phyloP scores from a whole-genome alignment of 2,888 invertebrate species.

The Yponomeuta cagnagella region DNA sequence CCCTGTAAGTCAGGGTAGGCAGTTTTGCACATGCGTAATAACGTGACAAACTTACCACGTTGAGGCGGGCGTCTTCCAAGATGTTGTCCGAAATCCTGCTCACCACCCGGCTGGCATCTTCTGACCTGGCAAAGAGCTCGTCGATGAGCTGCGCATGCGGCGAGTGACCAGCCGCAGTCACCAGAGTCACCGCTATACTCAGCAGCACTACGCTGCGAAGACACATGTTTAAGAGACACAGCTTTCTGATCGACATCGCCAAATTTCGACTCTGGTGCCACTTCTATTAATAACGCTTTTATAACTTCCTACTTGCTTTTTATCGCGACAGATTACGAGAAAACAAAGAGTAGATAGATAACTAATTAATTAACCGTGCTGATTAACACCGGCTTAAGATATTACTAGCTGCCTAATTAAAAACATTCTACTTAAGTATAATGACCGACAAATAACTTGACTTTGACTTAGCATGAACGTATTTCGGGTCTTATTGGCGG shows the following conservation, averaged over 20 bases:
- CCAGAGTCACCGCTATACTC: constrained; percentile 26
- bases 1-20: too few relatives aligned
- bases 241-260: neutral
- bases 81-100: constrained; percentile 43
- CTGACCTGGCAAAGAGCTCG: constrained; percentile 28
- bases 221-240: neutral
- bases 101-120: constrained; percentile 19
- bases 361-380: neutral
- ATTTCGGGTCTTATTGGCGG: too few relatives aligned
- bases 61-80: constrained; percentile 50
- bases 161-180: constrained; percentile 26
- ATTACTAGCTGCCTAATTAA: neutral
- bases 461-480: too few relatives aligned
- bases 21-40: too few relatives aligned
- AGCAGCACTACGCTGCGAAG: constrained; percentile 16
- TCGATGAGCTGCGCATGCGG: constrained; percentile 39
- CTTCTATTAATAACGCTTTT: neutral
- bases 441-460: too few relatives aligned
- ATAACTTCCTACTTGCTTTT: neutral
- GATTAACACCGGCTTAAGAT: neutral
- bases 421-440: too few relatives aligned
- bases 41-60: constrained; percentile 43
- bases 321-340: neutral
- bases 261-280: neutral
- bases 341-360: neutral